Conservation (phyloP, 2,888 invertebrate genomes). For the Cetonia aurata region DNA sequence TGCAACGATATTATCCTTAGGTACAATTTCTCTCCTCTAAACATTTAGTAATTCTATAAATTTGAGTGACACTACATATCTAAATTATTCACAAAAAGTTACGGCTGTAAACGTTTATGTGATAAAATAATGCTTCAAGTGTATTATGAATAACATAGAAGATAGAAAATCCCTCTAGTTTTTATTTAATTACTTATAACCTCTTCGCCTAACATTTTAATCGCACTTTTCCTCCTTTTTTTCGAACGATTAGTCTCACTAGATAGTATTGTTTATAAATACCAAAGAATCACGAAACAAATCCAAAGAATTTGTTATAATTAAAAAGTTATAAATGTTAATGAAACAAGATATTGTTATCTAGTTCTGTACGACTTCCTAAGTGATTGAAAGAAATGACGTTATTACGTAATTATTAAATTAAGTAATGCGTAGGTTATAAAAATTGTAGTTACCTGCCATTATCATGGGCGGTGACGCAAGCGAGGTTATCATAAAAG, state of each 20-base stretch:
- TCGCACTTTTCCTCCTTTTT: neutral
- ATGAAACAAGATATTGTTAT: slow-evolving; percentile 39
- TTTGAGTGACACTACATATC: too few relatives aligned
- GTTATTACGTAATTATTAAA: neutral
- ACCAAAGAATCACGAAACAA: slow-evolving; percentile 22
- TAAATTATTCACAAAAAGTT: too few relatives aligned
- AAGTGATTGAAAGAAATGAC: slow-evolving; percentile 13
- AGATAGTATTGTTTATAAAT: neutral
- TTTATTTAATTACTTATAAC: too few relatives aligned
- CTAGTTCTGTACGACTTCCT: slow-evolving; percentile 36
- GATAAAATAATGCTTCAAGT: too few relatives aligned
- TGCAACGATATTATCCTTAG: too few relatives aligned
- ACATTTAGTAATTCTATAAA: too few relatives aligned
- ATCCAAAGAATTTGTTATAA: slow-evolving; percentile 31
- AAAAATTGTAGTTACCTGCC: neutral
- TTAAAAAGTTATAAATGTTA: slow-evolving; percentile 9
- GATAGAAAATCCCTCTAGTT: too few relatives aligned
- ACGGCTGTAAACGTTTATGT: too few relatives aligned
- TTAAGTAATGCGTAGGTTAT: neutral
- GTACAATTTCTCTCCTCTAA: too few relatives aligned
- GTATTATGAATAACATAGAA: too few relatives aligned
- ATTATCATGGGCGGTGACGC: too few relatives aligned
- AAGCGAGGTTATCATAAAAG: neutral
- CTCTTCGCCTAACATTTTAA: neutral
- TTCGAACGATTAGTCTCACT: neutral